Base-by-base conservation (phyloP, 53 echinoderm and acorn worm species). In the Henricia sp. region DNA sequence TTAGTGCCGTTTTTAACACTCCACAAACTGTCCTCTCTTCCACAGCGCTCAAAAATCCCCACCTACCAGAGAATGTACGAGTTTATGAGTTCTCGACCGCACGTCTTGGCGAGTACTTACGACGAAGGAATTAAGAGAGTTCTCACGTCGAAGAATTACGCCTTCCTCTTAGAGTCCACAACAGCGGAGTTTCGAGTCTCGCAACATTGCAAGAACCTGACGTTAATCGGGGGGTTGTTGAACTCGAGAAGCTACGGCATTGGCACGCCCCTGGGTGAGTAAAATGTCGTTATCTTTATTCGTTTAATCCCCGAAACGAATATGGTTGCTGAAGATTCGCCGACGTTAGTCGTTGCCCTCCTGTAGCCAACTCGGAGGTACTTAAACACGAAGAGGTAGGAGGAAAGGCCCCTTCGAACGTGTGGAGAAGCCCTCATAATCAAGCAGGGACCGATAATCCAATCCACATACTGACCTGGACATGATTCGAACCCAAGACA, bases 201-300 rank as follows among this genome's bases (percentile, higher is more conserved):
- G 8, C 86, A 94, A 84, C 92, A 99, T 41, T 99, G 99, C 70
- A 87, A 90, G 26, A 99, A 99, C 34, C 85, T 99, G 11, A 99
- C 99, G 6, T 83, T 86, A 21, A 99, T 99, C 14, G 99, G 99
- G 21, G 99, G 99, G 19, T 83, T 99, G 17, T 75, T 99, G 3
- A 94, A 99, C 70, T 99, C 99, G 5, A 83, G 94, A 77, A 92
- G 94, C 2, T 99, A 99, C 63, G 99, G 99, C 24, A 92, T 99
- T 36, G 99, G 99, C 2, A 92, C 95, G 11, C 99, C 94, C 25
- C 68, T 95, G 32, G 94, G 94, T 99, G 78, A 88, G 95, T 84
- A 27, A 42, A n/a, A n/a, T n/a, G n/a, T n/a, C n/a, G n/a, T n/a
- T n/a, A n/a, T n/a, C n/a, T n/a, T n/a, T n/a, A n/a, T n/a, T n/a